Percentiles rank a stretch among this genome's conserved stretches.
Evolutionary conservation across 2,797 vertebrate species (phyloP).

Genomic region (Sebastes melanostomus): DNA sequence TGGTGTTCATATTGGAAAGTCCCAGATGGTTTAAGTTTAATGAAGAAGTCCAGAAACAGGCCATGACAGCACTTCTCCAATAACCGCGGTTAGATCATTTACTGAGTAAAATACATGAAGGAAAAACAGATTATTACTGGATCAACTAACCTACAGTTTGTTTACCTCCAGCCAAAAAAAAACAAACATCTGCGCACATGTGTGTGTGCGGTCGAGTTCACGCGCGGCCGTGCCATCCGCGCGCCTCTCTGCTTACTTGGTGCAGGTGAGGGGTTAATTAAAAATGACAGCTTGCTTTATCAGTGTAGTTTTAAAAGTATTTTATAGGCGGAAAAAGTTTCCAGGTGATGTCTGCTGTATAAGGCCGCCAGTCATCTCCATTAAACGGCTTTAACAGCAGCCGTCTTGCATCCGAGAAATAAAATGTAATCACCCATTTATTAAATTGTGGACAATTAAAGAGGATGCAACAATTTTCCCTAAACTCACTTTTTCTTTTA

Average conservation of each 20-base stretch:
- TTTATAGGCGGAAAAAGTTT: slow-evolving; percentile 24
- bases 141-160: not conserved
- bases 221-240: not conserved
- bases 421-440: slow-evolving; percentile 29
- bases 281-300: slow-evolving; percentile 65
- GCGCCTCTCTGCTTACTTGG: slow-evolving; percentile 20
- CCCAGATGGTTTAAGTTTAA: slow-evolving; percentile 32
- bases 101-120: not conserved
- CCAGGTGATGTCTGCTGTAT: not conserved
- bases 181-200: not conserved
- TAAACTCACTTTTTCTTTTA: slow-evolving; percentile 75
- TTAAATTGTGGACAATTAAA: slow-evolving; percentile 43
- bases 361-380: slow-evolving; percentile 43
- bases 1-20: not conserved
- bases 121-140: not conserved
- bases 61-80: slow-evolving; percentile 1
- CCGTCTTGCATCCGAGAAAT: slow-evolving; percentile 16
- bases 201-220: slow-evolving; percentile 15
- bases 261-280: slow-evolving; percentile 73
- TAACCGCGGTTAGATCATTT: not conserved
- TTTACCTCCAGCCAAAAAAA: slow-evolving; percentile 6
- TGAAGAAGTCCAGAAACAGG: slow-evolving; percentile 28
- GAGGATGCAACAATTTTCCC: slow-evolving; percentile 37
- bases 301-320: slow-evolving; percentile 39
- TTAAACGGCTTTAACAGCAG: slow-evolving; percentile 32